phyloP scores from a whole-genome alignment of 2,797 vertebrate species.

The Etheostoma perlongum region DNA sequence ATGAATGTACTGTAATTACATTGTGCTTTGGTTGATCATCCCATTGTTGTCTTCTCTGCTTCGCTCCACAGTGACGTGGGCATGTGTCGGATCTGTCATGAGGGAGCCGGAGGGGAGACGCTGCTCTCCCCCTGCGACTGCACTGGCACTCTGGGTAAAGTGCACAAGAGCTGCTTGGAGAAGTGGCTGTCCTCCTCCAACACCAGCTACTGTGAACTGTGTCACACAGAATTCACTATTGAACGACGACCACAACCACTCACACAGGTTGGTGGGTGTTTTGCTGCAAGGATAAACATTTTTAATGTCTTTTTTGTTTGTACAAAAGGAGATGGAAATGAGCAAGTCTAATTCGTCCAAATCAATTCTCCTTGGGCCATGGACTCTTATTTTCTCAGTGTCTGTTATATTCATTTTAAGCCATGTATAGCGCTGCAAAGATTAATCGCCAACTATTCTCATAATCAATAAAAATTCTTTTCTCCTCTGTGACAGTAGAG shows the following conservation, averaged over 20 bases:
- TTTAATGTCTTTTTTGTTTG: not conserved
- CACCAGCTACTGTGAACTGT: conserved; percentile 99
- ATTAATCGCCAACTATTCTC: too few species aligned
- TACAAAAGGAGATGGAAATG: not conserved
- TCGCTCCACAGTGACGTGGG: conserved; percentile 88
- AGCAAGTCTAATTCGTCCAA: not conserved
- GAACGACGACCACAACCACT: conserved; percentile 95
- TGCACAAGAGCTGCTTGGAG: conserved; percentile 98
- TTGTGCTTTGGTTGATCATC: conserved; percentile 10
- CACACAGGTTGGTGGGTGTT: conserved; percentile 88
- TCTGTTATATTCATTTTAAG: not conserved
- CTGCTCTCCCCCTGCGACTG: conserved; percentile 96
- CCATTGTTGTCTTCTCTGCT: not conserved
- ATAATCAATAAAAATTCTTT: too few species aligned
- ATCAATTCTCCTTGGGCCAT: not conserved
- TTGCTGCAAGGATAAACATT: not conserved
- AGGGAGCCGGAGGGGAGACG: conserved; percentile 93
- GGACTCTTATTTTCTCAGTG: not conserved
- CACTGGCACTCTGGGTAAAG: conserved; percentile 95
- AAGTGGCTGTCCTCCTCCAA: conserved; percentile 99
- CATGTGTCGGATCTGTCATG: conserved; percentile 98
- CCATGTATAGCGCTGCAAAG: not conserved
- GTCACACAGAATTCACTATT: conserved; percentile 97
- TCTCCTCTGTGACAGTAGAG: too few species aligned
- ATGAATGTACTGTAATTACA: not conserved